These are phyloP conservation scores for Oreotrochilus melanogaster DNA, from an alignment of 2,113 vertebrate genomes.

Conservation along the genomic window DNA sequence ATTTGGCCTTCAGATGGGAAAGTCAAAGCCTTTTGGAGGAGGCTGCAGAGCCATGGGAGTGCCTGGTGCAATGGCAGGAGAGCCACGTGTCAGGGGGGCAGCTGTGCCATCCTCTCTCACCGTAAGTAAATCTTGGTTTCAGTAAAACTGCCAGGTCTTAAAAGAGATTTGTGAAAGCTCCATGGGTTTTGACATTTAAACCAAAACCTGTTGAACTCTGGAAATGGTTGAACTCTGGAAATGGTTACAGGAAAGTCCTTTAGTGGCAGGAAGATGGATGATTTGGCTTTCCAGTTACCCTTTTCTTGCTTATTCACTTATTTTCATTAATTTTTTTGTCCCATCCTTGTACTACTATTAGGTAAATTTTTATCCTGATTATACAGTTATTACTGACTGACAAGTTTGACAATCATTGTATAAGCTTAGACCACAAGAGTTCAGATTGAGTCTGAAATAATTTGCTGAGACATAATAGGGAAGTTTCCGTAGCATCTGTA, in stretches of 20 bases:
- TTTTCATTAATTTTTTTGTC: background rate
- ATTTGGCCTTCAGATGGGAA: background rate
- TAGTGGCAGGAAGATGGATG: background rate
- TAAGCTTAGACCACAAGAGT: background rate
- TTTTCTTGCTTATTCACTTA: background rate
- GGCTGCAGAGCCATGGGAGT: background rate
- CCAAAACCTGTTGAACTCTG: background rate
- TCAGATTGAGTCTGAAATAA: background rate
- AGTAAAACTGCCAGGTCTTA: background rate
- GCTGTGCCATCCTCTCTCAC: background rate
- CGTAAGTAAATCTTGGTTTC: background rate
- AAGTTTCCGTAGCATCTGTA: background rate
- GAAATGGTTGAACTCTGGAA: background rate
- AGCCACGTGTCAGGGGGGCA: background rate
- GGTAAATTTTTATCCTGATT: conserved; percentile 5
- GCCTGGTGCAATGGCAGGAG: background rate
- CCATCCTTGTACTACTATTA: background rate
- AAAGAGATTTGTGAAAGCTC: background rate
- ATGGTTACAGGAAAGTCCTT: background rate
- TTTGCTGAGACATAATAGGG: background rate
- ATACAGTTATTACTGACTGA: background rate
- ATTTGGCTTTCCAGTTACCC: background rate
- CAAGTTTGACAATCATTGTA: background rate
- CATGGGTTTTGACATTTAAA: background rate
- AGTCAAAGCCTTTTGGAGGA: background rate